phyloP scores from a whole-genome alignment of 92 coral and sea anemone species.

The Porites evermanni region DNA sequence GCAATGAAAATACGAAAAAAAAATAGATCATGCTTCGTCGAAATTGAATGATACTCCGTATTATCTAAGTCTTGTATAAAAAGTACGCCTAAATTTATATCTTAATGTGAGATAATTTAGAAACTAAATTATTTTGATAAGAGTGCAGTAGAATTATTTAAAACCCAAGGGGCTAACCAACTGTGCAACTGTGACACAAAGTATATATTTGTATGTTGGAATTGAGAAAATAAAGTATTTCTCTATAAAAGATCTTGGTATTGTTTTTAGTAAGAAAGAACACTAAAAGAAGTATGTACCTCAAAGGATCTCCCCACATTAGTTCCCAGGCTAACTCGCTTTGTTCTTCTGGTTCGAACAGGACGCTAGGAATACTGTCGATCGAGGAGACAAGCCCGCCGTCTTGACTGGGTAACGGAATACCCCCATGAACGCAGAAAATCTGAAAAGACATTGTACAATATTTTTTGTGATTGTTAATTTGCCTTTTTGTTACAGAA shows the following conservation, averaged over 20 bases:
- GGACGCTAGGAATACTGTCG: conserved; percentile 64
- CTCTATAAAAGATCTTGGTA: not conserved
- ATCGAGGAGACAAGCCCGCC: conserved; percentile 78
- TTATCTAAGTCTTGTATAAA: too few species aligned
- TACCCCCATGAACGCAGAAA: conserved; percentile 94
- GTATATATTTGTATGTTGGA: too few species aligned
- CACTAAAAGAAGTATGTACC: conserved; percentile 48
- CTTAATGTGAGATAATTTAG: too few species aligned
- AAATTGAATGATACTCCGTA: too few species aligned
- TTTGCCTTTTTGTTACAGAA: too few species aligned
- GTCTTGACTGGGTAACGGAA: conserved; percentile 83
- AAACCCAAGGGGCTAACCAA: too few species aligned
- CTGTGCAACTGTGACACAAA: too few species aligned
- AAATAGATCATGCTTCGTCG: too few species aligned
- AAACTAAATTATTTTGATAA: too few species aligned
- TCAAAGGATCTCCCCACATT: conserved; percentile 93
- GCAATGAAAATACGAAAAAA: too few species aligned
- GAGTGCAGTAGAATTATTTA: too few species aligned
- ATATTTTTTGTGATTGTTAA: not conserved
- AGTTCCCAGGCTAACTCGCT: conserved; percentile 91
- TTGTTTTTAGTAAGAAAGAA: not conserved
- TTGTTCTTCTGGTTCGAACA: conserved; percentile 78
- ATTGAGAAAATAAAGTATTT: not conserved
- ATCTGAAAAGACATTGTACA: conserved; percentile 44
- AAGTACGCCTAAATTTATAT: too few species aligned